Conservation (phyloP, 2,888 invertebrate genomes). For the Rhodophaea formosa region DNA sequence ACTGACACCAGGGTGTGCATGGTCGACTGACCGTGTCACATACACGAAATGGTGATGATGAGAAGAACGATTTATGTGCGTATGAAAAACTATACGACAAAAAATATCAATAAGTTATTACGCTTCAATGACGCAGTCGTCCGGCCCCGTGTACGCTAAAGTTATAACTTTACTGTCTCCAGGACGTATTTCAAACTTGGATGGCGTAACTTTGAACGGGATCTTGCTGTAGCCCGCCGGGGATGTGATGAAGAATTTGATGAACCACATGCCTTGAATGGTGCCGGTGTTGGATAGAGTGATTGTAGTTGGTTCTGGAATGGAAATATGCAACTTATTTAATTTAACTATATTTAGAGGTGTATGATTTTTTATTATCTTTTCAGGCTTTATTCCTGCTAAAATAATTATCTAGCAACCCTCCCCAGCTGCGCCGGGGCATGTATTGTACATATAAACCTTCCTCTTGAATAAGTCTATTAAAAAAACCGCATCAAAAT, state of each 20-base stretch:
- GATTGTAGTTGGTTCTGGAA: slow-evolving; percentile 54
- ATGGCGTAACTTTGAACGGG: slow-evolving; percentile 53
- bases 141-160: slow-evolving; percentile 51
- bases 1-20: no score
- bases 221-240: slow-evolving; percentile 32
- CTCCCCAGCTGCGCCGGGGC: no score
- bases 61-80: not conserved
- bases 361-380: no score
- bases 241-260: slow-evolving; percentile 41
- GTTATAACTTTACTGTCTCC: slow-evolving; percentile 41
- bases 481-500: no score
- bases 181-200: slow-evolving; percentile 53
- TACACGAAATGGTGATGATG: no score
- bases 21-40: no score
- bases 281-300: slow-evolving; percentile 55
- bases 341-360: no score
- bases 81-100: not conserved
- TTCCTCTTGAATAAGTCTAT: no score
- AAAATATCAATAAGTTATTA: slow-evolving; percentile 36
- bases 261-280: slow-evolving; percentile 55
- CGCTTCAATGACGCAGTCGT: slow-evolving; percentile 50
- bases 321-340: no score
- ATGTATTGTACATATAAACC: no score
- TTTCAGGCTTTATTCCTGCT: no score
- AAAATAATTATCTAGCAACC: no score